Evolutionary conservation across 2,888 invertebrate genomes (phyloP).

Genomic region (Drosophila lacicola): DNA sequence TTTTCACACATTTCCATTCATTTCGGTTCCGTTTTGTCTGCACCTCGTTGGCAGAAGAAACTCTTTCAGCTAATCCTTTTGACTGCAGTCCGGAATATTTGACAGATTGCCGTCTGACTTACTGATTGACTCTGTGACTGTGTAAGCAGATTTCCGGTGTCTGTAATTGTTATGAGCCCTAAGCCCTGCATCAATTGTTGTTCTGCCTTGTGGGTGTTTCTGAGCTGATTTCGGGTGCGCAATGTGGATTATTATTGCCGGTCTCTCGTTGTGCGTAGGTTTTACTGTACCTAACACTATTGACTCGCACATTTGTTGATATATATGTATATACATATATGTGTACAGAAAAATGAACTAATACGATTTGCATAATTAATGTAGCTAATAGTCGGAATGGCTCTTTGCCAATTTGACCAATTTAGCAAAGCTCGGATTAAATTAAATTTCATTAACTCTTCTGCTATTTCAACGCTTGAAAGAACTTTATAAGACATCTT

Average conservation of each 20-base stretch:
- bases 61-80: slow-evolving; percentile 74
- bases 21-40: slow-evolving; percentile 54
- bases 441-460: too few relatives aligned
- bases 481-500: not conserved
- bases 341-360: too few relatives aligned
- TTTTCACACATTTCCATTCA: slow-evolving; percentile 71
- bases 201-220: slow-evolving; percentile 34
- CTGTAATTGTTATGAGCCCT: slow-evolving; percentile 61
- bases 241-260: slow-evolving; percentile 17
- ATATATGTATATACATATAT: not conserved
- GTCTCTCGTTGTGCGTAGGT: slow-evolving; percentile 11
- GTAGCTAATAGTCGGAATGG: too few relatives aligned
- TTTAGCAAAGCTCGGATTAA: too few relatives aligned
- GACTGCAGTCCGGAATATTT: slow-evolving; percentile 58
- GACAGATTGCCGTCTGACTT: slow-evolving; percentile 72
- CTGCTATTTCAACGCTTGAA: too few relatives aligned
- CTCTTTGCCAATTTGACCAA: too few relatives aligned
- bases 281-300: slow-evolving; percentile 15
- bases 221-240: slow-evolving; percentile 41
- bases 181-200: slow-evolving; percentile 47
- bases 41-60: slow-evolving; percentile 42
- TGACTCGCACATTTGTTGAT: not conserved
- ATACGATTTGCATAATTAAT: too few relatives aligned
- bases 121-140: slow-evolving; percentile 44
- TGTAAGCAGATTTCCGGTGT: slow-evolving; percentile 76